Evolutionary conservation across 2,797 vertebrate genomes (phyloP), one percentile per base, ranked within the genome.

Genomic region (Phoxinus dragarum): DNA sequence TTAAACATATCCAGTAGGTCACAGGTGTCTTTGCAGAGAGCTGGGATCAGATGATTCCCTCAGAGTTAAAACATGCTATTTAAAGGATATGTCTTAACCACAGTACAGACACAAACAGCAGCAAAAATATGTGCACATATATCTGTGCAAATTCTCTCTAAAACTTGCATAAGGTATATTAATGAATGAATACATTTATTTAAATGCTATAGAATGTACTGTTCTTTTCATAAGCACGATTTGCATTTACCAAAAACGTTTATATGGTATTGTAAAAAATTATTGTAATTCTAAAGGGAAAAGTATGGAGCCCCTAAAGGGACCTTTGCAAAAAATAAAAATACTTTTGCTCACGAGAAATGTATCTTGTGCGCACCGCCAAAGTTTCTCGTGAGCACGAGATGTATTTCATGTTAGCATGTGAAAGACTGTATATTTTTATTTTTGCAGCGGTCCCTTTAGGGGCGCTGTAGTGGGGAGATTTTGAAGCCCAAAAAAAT

Each of bases 1-100:
- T 78, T 87, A 64, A 86, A 75, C 66, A 81, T 81, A 78, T 84
- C 72, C 59, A 47, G 23, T 16, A 75, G 87, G 86, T 90, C 87
- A 87, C 81, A 87, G 84, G 73, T 87, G 86, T 86, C 68, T 80
- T 78, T 81, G 75, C 69, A 72, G 81, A 71, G 49, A 81, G 69
- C 38, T 84, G 86, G 19, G 73, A 77, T 82, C 56, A 42, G 40
- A 66, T 75, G 38, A 36, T 52, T 38, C 83, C 80, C 86, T 68
- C 40, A 17, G 84, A 47, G 80, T 80, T 86, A 61, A 78, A 80
- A 89, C 82, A 67, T 42, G 69, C 88, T 88, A 85, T 87, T 86
- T 87, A 68, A 76, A 67, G 73, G 47, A 69, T 86, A 76, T 82
- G 49, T 56, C 80, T 73, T 40, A 49, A 31, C 78, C 71, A 23